Base-by-base conservation (phyloP, 1,140 invertebrate species). In the Nilaparvata lugens region DNA sequence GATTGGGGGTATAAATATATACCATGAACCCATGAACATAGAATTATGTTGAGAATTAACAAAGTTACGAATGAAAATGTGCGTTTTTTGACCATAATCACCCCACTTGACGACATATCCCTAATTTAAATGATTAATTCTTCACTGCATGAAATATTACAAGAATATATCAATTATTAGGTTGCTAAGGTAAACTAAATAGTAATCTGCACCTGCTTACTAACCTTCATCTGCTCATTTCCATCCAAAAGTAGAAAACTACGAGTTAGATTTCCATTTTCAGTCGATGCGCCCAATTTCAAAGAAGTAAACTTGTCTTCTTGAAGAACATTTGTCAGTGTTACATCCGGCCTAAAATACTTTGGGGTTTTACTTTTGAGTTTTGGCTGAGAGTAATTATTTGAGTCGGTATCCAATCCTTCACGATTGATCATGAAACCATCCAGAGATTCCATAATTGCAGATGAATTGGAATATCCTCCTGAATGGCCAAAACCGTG, bases 241-340 rank as follows among this genome's bases (percentile, higher is more conserved):
- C 68, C 77, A 65, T 83, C 79, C 25, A 84, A 70, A 2, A 84
- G 68, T 14, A 83, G 66, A 67, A 83, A 83, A 64, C 79, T 62
- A 43, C 52, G 56, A 60, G 51, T 51, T 0, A 40, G 51, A 51
- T 62, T 62, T 24, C 67, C 59, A 52, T 64, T 61, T 18, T 67
- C 64, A 31, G 56, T 58, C 18, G 42, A 60, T 3, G 66, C 60
- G 21, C 38, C 62, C 4, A 71, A 56, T 60, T 68, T 66, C 16
- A 71, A 56, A 18, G 71, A 68, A 14, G 64, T 65, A 59, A 69
- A 68, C 31, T 70, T 35, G 31, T 35, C 31, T 11, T 35, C 31
- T 35, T 35, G 31, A 6, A 35, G 9, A 35, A 35, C 62, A 18
- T 64, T 54, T 16, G 65, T 71, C 1, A 70, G 35, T 16, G 69